Evolutionary conservation across 2,888 invertebrate genomes (phyloP).

Genomic region (Acholoe squamosa): DNA sequence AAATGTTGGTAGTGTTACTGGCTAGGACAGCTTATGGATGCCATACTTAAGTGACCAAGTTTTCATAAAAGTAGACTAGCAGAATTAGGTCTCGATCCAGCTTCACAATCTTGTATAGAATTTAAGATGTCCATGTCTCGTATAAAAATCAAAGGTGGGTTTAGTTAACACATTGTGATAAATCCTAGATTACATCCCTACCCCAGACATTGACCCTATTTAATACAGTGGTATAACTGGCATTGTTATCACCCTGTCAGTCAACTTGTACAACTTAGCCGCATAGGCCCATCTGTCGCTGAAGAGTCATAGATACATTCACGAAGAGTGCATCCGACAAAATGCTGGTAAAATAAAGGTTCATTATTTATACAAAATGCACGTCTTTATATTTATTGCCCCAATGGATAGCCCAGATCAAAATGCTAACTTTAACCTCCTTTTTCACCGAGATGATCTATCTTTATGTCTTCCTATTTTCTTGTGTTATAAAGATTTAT

Average conservation of each 20-base stretch:
- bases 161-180: not conserved
- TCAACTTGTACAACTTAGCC: not conserved
- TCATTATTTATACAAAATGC: not conserved
- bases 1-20: not conserved
- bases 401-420: no score
- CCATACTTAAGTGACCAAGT: not conserved
- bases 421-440: no score
- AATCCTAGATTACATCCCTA: not conserved
- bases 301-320: not conserved
- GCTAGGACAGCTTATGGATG: not conserved
- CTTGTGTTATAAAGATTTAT: no score
- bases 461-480: no score
- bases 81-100: not conserved
- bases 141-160: not conserved
- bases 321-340: not conserved
- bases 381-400: not conserved
- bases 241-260: not conserved
- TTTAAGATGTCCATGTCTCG: not conserved
- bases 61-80: not conserved
- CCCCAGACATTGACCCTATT: not conserved
- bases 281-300: not conserved
- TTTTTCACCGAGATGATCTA: no score
- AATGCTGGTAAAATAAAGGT: slow-evolving; percentile 19
- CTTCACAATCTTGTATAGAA: not conserved
- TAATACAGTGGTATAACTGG: not conserved